Conservation (phyloP, 2,113 vertebrate genomes). For the Rhynchopsitta pachyrhyncha region DNA sequence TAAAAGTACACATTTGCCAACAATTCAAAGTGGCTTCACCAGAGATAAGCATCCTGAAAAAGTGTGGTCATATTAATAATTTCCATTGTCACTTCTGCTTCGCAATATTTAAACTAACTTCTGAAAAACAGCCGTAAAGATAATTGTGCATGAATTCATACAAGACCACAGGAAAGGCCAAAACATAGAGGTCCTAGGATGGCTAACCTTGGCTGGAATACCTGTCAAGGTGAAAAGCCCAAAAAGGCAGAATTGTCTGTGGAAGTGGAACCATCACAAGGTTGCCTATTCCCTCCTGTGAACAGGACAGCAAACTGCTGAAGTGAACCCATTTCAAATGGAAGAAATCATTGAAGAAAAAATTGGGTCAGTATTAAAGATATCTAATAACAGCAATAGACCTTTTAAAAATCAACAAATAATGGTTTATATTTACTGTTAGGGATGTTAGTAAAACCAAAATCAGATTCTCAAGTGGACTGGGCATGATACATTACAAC, state of each 20-base stretch:
- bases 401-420: background rate
- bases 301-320: background rate
- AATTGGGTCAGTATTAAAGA: background rate
- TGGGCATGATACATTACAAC: background rate
- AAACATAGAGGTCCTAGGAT: background rate
- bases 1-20: background rate
- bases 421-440: background rate
- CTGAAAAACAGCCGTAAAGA: background rate
- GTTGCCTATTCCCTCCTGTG: background rate
- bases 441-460: background rate
- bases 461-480: background rate
- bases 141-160: background rate
- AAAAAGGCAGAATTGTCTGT: background rate
- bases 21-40: background rate
- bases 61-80: background rate
- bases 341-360: background rate
- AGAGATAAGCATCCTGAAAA: background rate
- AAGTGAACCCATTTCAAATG: background rate
- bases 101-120: background rate
- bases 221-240: background rate
- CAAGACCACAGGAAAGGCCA: background rate
- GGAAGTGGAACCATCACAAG: background rate
- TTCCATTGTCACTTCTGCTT: background rate
- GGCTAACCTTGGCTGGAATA: background rate
- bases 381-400: background rate